Conservation (phyloP, 2,113 vertebrate species). For the Entosphenus tridentatus region DNA sequence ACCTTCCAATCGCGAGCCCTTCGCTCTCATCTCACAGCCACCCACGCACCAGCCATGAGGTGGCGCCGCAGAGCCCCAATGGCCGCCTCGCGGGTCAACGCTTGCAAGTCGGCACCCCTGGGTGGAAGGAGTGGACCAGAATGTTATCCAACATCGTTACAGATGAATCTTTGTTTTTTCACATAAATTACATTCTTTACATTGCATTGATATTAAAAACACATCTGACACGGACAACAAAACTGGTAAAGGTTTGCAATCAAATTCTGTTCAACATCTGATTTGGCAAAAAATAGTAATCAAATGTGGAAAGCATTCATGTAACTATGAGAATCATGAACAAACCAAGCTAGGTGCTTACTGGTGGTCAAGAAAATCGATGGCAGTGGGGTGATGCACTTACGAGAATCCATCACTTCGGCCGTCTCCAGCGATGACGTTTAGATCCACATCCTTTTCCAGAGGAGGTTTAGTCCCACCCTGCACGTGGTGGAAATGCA, state of each 20-base stretch:
- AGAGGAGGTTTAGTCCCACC: slow-evolving; percentile 26
- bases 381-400: slow-evolving; percentile 18
- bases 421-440: slow-evolving; percentile 37
- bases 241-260: background rate
- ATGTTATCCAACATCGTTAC: too few species aligned
- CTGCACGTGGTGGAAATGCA: background rate
- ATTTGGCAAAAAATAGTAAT: background rate
- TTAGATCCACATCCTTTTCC: slow-evolving; percentile 37
- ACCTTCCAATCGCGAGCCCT: slow-evolving; percentile 7
- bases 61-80: slow-evolving; percentile 43
- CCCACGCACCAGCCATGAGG: slow-evolving; percentile 18
- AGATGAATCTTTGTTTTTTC: background rate
- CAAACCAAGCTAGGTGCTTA: background rate
- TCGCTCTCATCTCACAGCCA: slow-evolving; percentile 12
- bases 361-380: background rate
- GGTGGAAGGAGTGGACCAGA: slow-evolving; percentile 8
- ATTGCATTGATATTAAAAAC: background rate
- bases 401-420: slow-evolving; percentile 59
- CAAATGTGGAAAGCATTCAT: background rate
- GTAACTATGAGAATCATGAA: background rate
- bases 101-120: slow-evolving; percentile 72
- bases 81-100: slow-evolving; percentile 68
- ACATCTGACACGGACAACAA: background rate
- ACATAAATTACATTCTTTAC: background rate
- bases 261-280: background rate